Conservation (phyloP, 1,140 invertebrate species). For the Drosophila orosa region DNA sequence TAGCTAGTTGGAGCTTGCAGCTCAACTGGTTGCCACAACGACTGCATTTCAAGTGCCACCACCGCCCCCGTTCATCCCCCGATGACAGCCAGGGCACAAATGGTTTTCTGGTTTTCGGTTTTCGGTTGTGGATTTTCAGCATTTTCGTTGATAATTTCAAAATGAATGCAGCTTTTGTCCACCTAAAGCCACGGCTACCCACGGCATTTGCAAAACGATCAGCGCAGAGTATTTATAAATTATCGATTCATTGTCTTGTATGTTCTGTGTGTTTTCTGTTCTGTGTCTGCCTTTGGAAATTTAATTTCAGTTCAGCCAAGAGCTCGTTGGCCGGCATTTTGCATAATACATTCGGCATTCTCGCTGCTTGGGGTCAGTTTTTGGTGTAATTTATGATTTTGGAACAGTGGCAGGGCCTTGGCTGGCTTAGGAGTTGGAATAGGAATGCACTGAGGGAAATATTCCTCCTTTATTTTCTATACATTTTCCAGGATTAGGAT, state of each 20-base stretch:
- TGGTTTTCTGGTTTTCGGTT: constrained; percentile 17
- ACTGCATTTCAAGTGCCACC: constrained; percentile 24
- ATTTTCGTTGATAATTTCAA: constrained; percentile 23
- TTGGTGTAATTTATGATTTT: constrained; percentile 73
- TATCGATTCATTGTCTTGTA: constrained; percentile 36
- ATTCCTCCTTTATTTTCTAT: no score
- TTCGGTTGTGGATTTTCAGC: constrained; percentile 5
- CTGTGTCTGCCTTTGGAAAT: constrained; percentile 8
- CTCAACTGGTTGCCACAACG: constrained; percentile 59
- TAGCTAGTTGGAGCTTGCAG: constrained; percentile 39
- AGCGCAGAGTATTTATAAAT: constrained; percentile 36
- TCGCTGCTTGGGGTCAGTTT: constrained; percentile 45
- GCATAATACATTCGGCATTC: constrained; percentile 30
- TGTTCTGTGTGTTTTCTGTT: neutral
- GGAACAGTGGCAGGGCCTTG: neutral
- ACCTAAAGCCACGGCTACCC: constrained; percentile 1
- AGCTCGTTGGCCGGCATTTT: constrained; percentile 4
- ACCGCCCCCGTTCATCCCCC: neutral
- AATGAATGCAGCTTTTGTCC: constrained; percentile 40
- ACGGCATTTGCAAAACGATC: constrained; percentile 11
- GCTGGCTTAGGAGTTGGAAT: neutral
- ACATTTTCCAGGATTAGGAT: no score
- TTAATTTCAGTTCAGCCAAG: constrained; percentile 8
- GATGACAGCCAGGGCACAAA: constrained; percentile 1
- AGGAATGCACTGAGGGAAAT: neutral